phyloP scores from a whole-genome alignment of 2,113 vertebrate genomes.

The Calyptomena viridis region DNA sequence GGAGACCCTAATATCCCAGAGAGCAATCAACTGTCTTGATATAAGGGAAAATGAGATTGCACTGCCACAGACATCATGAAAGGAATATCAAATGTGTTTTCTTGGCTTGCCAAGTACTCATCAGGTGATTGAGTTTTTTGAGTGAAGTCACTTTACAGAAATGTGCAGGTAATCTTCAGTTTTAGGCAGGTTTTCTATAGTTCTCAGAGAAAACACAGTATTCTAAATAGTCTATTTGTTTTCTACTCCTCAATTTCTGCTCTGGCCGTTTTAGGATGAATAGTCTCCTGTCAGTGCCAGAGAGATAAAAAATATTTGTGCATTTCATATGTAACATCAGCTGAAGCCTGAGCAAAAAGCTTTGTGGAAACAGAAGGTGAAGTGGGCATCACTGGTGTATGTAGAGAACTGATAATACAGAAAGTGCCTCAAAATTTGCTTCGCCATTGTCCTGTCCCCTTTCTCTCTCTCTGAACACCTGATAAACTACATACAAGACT shows the following conservation, averaged over 20 bases:
- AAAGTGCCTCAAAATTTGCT: no score
- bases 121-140: not conserved
- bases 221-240: not conserved
- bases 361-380: not conserved
- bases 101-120: not conserved
- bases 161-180: not conserved
- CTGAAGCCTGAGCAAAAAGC: not conserved
- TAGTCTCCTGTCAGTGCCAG: not conserved
- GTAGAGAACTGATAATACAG: no score
- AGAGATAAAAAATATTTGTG: not conserved
- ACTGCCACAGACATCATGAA: not conserved
- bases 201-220: not conserved
- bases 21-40: not conserved
- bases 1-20: not conserved
- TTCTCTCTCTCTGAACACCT: no score
- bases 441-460: no score
- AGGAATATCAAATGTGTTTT: not conserved
- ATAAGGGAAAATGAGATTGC: not conserved
- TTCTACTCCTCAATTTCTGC: not conserved
- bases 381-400: not conserved
- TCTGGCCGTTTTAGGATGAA: not conserved
- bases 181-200: not conserved
- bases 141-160: not conserved
- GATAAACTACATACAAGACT: no score
- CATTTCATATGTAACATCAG: not conserved